These are phyloP conservation scores for Hephaestus fuliginosus DNA, from an alignment of 2,797 vertebrate genomes.

Conservation along the genomic window DNA sequence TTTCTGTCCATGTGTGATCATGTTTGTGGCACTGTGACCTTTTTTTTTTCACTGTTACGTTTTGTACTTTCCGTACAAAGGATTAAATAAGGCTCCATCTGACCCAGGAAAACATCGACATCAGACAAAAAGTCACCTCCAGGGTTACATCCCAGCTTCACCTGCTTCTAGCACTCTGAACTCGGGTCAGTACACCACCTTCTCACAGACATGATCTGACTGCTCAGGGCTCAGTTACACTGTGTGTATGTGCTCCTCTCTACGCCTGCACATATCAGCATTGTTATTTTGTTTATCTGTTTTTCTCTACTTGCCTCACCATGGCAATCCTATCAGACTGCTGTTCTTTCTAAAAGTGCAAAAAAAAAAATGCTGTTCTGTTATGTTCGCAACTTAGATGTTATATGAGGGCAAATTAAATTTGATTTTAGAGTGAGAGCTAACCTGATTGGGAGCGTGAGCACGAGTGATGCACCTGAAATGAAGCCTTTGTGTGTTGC, in stretches of 20 bases:
- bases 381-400: constrained; percentile 18
- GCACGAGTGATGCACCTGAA: not conserved
- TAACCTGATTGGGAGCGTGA: constrained; percentile 38
- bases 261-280: not conserved
- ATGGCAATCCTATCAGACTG: constrained; percentile 25
- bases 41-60: not conserved
- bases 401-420: constrained; percentile 28
- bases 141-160: constrained; percentile 11
- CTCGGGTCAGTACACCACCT: constrained; percentile 30
- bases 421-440: constrained; percentile 26
- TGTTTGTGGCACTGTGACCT: not conserved
- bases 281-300: constrained; percentile 33
- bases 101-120: constrained; percentile 4
- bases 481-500: not conserved
- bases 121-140: constrained; percentile 26
- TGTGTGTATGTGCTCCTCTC: not conserved
- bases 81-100: constrained; percentile 8
- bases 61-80: not conserved
- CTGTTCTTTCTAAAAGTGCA: constrained; percentile 10
- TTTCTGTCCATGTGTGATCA: not conserved
- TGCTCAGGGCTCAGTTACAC: constrained; percentile 32
- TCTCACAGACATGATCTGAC: constrained; percentile 37
- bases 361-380: constrained; percentile 19
- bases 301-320: constrained; percentile 40
- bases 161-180: constrained; percentile 30